Conservation (phyloP, 2,113 vertebrate genomes). For the Elephas maximus region DNA sequence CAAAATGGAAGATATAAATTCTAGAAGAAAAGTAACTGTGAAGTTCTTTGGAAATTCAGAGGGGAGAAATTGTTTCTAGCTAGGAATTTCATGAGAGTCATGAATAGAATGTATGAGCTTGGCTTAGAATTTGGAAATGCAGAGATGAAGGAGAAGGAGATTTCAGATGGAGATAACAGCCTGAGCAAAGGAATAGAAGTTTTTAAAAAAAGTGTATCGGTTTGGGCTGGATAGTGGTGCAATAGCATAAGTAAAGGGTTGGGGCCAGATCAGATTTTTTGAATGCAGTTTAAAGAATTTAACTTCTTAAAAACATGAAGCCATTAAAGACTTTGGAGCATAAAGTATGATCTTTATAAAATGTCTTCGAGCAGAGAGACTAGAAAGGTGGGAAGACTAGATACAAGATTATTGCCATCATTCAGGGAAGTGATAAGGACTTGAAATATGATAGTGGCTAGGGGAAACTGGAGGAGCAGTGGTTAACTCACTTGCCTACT, state of each 20-base stretch:
- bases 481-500: too few species aligned
- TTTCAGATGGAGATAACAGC: constrained; percentile 11
- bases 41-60: neutral
- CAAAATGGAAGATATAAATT: neutral
- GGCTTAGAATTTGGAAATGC: neutral
- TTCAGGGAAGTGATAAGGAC: neutral
- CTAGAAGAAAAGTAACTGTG: neutral
- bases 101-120: neutral
- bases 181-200: neutral
- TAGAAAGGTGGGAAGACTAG: neutral
- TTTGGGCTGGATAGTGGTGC: neutral
- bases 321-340: neutral
- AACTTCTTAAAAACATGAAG: constrained; percentile 1
- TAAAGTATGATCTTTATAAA: neutral
- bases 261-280: neutral
- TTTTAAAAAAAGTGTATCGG: neutral
- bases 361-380: neutral
- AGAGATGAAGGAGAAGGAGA: neutral
- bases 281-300: neutral
- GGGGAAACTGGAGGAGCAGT: too few species aligned
- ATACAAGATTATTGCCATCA: neutral
- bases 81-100: neutral
- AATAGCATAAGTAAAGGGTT: neutral
- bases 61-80: constrained; percentile 2
- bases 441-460: too few species aligned